Base-by-base conservation (phyloP, 2,888 invertebrate genomes). In the Lasioglossum pauxillum region DNA sequence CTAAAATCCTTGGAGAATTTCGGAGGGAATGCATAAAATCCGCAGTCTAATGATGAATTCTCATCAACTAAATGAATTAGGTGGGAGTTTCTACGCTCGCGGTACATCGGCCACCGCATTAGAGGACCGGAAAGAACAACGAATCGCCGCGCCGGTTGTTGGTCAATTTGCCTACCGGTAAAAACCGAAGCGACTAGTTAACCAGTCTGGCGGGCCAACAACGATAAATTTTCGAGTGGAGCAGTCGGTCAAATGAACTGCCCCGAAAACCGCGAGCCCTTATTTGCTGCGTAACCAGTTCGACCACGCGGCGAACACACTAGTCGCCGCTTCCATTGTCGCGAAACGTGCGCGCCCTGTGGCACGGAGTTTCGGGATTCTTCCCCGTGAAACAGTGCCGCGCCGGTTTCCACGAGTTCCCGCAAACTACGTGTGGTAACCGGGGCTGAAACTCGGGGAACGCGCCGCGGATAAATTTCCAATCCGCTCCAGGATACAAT, bases 401-500 rank as follows among this genome's bases (percentile, higher is more conserved):
- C 35, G 7, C 16, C 67, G 31, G 67, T 23, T 41, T 41, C 23
- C 35, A 71, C 38, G 38, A 71, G 69, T 71, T 71, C 41, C 69
- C 69, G 23, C 38, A 53, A 71, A 71, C 71, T 71, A 19, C 71
- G 12, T 41, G 71, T n/a, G 71, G 71, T 72, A 72, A 72, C 71
- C 27, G 71, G 5, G 35, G 27, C 14, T 27, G 71, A 72, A 77
- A 77, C 67, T 77, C 69, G n/a, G 49, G 49, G 5, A 76, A 49
- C 77, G 77, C 46, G 67, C 49, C 69, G 31, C 49, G 49, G 77
- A 77, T 77, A 77, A 77, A 69, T 77, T 77, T 46, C 69, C 77
- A 77, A 38, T 72, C 71, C 71, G 71, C 71, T 27, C 44, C 41
- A 72, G 71, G 67, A 67, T 67, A 23, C 49, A 38, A 60, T 53